Conservation (phyloP, 2,113 vertebrate genomes). For the Hylia prasina region DNA sequence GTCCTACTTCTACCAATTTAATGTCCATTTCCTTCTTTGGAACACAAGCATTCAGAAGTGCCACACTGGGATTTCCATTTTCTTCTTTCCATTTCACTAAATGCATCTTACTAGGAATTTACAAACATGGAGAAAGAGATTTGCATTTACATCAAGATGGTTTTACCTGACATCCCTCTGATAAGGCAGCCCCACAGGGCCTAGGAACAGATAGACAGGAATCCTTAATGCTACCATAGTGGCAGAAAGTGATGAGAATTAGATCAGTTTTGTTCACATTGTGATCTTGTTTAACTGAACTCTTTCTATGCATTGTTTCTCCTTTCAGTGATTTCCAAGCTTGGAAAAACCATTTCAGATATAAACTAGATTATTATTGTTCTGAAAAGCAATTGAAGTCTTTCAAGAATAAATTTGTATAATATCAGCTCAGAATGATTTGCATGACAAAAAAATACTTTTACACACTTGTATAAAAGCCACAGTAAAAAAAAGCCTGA, state of each 20-base stretch:
- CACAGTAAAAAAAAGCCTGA: neutral
- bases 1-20: neutral
- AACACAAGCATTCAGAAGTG: neutral
- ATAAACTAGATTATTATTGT: constrained; percentile 9
- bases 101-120: neutral
- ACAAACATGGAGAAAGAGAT: neutral
- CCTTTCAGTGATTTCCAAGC: neutral
- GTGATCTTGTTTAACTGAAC: neutral
- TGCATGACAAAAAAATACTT: constrained; percentile 51
- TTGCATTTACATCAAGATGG: neutral
- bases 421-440: constrained; percentile 38
- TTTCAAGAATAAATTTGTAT: constrained; percentile 46
- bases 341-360: neutral
- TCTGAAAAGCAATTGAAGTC: constrained; percentile 13
- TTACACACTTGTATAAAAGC: neutral
- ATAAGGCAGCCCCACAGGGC: neutral
- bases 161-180: neutral
- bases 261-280: neutral
- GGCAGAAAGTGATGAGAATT: neutral
- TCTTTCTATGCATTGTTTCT: neutral
- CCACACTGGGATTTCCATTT: neutral
- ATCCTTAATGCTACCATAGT: neutral
- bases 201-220: neutral
- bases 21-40: neutral
- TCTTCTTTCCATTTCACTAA: neutral